Evolutionary conservation across 2,888 invertebrate species (phyloP), one percentile per base, ranked within the genome.

Genomic region (Erannis defoliaria): DNA sequence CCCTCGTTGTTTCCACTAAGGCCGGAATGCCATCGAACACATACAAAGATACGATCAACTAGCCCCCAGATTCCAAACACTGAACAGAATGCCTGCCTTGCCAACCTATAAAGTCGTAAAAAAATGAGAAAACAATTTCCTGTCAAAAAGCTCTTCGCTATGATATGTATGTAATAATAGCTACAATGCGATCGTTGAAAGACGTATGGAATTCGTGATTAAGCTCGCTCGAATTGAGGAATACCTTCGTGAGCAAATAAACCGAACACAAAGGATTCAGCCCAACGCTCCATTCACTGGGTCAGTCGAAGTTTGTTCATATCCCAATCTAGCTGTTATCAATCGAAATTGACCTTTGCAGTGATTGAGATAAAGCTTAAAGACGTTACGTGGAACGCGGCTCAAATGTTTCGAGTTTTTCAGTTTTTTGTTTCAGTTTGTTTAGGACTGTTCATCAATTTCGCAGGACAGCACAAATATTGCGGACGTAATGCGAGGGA

Each of bases 391-490:
- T 14, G 38, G 18, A 2, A 29, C 12, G 10, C n/a, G 6, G 72
- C 73, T 67, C 72, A 73, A 75, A 72, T 78, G 76, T 74, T 77
- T 73, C 46, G 49, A 55, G 67, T 69, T 71, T 72, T 71, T 69
- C 63, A 49, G 72, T 66, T 76, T 74, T 77, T 75, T 82, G 80
- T 78, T 79, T 76, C 62, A 81, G 82, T 87, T 88, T 84, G 80
- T 80, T 86, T 84, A 87, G 87, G 87, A 85, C 82, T 67, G 80
- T 84, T 83, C 80, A 80, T 81, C 81, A 80, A 77, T 76, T 77
- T 76, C 74, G 72, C 64, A 67, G 63, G 55, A 60, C 56, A 46
- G 60, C 33, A 46, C 60, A 60, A 58, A 66, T 59, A 66, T 48
- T 56, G 46, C 40, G 35, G 33, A 51, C 18, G 45, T 61, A 62